A percentile compares a stretch with the other conserved stretches of the same genome.
Evolutionary conservation across 2,888 invertebrate species (phyloP).

Genomic region (Perdita meconis): DNA sequence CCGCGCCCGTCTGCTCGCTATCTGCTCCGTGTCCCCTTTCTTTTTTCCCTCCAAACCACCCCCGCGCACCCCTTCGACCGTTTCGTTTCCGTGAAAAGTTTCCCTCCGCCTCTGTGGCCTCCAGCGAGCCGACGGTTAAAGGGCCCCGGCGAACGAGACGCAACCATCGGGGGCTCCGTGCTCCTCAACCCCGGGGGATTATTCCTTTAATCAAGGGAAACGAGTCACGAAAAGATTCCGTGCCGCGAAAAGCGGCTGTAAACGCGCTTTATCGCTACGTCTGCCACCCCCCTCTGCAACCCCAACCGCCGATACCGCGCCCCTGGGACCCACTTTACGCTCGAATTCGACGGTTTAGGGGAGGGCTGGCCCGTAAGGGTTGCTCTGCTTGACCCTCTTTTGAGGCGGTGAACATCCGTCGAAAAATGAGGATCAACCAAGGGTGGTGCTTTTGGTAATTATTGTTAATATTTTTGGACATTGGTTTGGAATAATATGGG

Average conservation of each 20-base stretch:
- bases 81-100: constrained; percentile 65
- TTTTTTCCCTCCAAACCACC: too few species aligned
- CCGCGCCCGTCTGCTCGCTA: constrained; percentile 66
- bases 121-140: constrained; percentile 45
- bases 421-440: too few species aligned
- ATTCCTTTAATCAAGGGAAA: constrained; percentile 56
- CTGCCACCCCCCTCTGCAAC: too few species aligned
- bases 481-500: too few species aligned
- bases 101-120: constrained; percentile 32
- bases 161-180: constrained; percentile 21
- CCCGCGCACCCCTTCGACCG: constrained; percentile 22
- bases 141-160: constrained; percentile 33
- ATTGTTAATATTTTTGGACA: too few species aligned
- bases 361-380: too few species aligned
- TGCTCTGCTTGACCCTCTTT: too few species aligned
- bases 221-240: constrained; percentile 43
- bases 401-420: too few species aligned
- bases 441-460: too few species aligned
- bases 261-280: constrained; percentile 30
- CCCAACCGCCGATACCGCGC: background rate
- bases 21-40: constrained; percentile 58
- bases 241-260: constrained; percentile 12
- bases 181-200: constrained; percentile 25
- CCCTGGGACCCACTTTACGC: constrained; percentile 12
- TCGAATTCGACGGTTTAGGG: background rate